Conservation (phyloP, 2,113 vertebrate genomes). For the Lasiurus borealis region DNA sequence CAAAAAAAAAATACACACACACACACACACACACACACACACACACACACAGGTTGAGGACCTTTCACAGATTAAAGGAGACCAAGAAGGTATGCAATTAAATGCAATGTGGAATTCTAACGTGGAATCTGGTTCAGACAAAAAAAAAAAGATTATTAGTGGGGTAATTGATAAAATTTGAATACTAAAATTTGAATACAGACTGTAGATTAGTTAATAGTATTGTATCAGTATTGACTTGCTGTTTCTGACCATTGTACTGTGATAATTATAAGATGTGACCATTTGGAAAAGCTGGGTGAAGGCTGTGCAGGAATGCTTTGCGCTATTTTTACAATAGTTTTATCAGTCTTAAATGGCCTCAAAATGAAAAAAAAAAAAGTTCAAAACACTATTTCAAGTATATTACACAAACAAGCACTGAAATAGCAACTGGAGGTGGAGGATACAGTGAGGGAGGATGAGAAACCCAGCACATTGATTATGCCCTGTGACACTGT, state of each 20-base stretch:
- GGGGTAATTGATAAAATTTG: neutral
- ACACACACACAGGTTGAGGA: neutral
- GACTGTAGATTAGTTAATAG: neutral
- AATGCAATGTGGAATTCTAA: neutral
- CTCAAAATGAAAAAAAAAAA: constrained; percentile 52
- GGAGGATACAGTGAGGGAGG: neutral
- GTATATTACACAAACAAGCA: neutral
- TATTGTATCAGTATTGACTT: neutral
- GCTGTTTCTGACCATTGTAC: neutral
- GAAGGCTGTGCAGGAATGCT: neutral
- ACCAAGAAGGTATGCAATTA: neutral
- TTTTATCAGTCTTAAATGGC: constrained; percentile 20
- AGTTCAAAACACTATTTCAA: constrained; percentile 25
- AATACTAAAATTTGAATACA: neutral
- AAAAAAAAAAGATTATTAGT: neutral
- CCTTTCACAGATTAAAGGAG: neutral
- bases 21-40: too few species aligned
- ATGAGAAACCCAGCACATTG: neutral
- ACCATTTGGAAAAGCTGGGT: neutral
- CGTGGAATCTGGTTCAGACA: neutral
- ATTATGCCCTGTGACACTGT: neutral
- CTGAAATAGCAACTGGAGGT: neutral
- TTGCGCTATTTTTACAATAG: neutral
- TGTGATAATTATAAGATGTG: neutral
- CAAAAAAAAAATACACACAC: neutral